These are phyloP conservation scores for Anadara kagoshimensis DNA, from an alignment of 1,140 invertebrate genomes.

Conservation along the genomic window DNA sequence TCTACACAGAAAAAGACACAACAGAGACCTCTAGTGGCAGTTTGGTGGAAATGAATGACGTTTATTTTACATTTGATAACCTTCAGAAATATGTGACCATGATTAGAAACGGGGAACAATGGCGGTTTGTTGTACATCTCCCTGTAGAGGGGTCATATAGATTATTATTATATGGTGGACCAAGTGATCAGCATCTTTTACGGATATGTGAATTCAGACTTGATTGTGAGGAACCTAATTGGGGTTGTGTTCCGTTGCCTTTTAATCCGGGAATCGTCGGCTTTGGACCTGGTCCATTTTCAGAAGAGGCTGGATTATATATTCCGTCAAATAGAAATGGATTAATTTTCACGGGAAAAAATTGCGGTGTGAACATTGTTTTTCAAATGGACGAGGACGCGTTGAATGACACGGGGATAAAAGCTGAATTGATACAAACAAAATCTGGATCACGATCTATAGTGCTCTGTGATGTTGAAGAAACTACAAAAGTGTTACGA, in stretches of 20 bases:
- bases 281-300: conserved; percentile 40
- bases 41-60: conserved; percentile 10
- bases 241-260: conserved; percentile 32
- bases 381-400: conserved; percentile 15
- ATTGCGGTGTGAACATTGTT: background rate
- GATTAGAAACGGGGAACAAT: conserved; percentile 34
- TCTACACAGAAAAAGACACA: conserved; percentile 20
- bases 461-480: no score
- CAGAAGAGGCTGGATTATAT: conserved; percentile 28
- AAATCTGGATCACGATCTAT: no score
- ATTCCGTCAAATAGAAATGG: conserved; percentile 40
- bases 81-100: conserved; percentile 40
- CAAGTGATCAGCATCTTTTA: conserved; percentile 4
- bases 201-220: conserved; percentile 36
- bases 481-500: no score
- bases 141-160: conserved; percentile 34
- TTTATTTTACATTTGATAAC: conserved; percentile 14
- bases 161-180: conserved; percentile 37
- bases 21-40: no score
- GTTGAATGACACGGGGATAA: background rate
- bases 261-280: conserved; percentile 31
- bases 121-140: conserved; percentile 38
- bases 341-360: conserved; percentile 17
- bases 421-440: background rate
- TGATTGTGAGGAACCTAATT: conserved; percentile 23